Base-by-base conservation (phyloP, 2,113 vertebrate genomes). In the Malurus melanocephalus region DNA sequence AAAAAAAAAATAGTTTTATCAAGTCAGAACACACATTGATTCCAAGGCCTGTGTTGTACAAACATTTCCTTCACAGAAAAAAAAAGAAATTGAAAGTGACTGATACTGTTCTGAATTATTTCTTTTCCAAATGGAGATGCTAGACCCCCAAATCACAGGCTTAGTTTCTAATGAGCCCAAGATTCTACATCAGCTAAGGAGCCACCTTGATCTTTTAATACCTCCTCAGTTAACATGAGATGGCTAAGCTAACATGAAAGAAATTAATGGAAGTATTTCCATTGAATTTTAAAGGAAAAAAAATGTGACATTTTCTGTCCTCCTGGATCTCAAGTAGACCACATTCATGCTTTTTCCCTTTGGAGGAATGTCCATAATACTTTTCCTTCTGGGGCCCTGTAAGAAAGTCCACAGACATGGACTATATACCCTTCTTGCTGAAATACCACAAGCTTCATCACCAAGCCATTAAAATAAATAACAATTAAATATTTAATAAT, bases 371-470 rank as follows among this genome's bases (percentile, higher is more conserved):
- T 24, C 30, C 30, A 67, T 32, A 74, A 80, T 33, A 46, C 5
- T 32, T 71, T 74, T 68, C 13, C 24, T 89, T 75, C 65, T 87
- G 1, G 0, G 32, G 27, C 5, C 16, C n/a, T n/a, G 3, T 38
- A 67, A 92, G 27, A 52, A 80, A 84, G 38, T 57, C 32, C 20
- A 30, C 8, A 48, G 48, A 69, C 23, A 26, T 3, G 6, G 71
- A 65, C 64, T 45, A 43, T 32, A 66, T 42, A 76, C 24, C 38
- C 49, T 88, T 75, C 42, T 77, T 86, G 46, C 77, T 96, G 88
- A 92, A 94, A 92, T 87, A 80, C 45, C 73, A 81, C 40, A 90
- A 40, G 33, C 53, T 78, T 89, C 46, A 75, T 84, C 57, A 89
- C 46, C 53, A 71, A 52, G 30, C 22, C 60, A 90, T 78, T 94